Base-by-base conservation (phyloP, 2,113 vertebrate species). In the Sardina pilchardus region DNA sequence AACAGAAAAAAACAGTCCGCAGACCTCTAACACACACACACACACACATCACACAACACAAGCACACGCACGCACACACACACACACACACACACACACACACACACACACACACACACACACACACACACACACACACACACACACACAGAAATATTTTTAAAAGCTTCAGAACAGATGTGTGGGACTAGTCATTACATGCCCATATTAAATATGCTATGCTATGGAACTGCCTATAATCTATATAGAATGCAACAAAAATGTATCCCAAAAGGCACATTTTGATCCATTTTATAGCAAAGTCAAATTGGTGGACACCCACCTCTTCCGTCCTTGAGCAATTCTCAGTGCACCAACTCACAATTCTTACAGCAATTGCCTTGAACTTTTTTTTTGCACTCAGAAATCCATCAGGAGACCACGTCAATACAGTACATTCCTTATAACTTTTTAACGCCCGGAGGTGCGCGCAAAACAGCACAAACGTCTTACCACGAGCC, bases 11-110 rank as follows among this genome's bases (percentile, higher is more conserved):
- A n/a, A n/a, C n/a, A n/a, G n/a, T n/a, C n/a, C n/a, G n/a, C n/a
- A n/a, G n/a, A n/a, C n/a, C n/a, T n/a, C n/a, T n/a, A n/a, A 71
- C 71, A 78, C 71, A 78, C 71, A 78, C 71, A 34, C 34, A 36
- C 34, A 36, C 14, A 17, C 26, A 4, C 30, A 34, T n/a, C 67
- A 36, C 67, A 75, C 14, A 12, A 75, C 30, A 75, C 67, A 75
- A 10, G 3, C 67, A 75, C 30, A 16, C 67, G 36, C 67, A 16
- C 67, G 19, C 9, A 14, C 26, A 34, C 67, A 34, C 30, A 75
- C 67, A 34, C 63, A 71, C 63, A 71, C 63, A 71, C 71, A 78
- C 71, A 78, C 71, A 78, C 71, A 34, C 34, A 36, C 34, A 36
- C 14, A 17, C 26, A 4, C 30, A 34, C 67, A 36, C 67, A 75